These are phyloP conservation scores for Grammomys dolichurus DNA, from an alignment of 2,113 vertebrate genomes.

Conservation along the genomic window DNA sequence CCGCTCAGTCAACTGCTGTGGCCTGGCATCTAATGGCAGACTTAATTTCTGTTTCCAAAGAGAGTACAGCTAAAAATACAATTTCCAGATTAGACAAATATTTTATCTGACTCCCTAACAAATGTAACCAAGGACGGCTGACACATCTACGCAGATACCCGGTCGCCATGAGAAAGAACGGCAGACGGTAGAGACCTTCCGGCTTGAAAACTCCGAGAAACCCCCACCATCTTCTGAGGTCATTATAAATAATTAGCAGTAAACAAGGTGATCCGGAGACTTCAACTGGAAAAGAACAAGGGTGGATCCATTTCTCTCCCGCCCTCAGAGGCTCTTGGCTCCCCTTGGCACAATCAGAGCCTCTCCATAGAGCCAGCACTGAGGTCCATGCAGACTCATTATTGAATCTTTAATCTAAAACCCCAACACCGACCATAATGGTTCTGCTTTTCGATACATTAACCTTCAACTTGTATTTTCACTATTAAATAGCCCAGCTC, in stretches of 20 bases:
- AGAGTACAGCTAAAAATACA: slow-evolving; percentile 85
- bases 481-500: slow-evolving; percentile 84
- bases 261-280: slow-evolving; percentile 44
- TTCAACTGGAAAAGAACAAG: slow-evolving; percentile 51
- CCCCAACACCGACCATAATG: slow-evolving; percentile 73
- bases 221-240: slow-evolving; percentile 72
- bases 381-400: slow-evolving; percentile 59
- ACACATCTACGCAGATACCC: slow-evolving; percentile 73
- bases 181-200: slow-evolving; percentile 69
- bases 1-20: slow-evolving; percentile 89
- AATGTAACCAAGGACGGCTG: slow-evolving; percentile 80
- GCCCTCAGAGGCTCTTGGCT: slow-evolving; percentile 60
- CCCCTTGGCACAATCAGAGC: slow-evolving; percentile 60
- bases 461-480: slow-evolving; percentile 81
- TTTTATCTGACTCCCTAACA: slow-evolving; percentile 85
- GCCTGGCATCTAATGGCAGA: slow-evolving; percentile 88
- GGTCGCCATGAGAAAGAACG: slow-evolving; percentile 73
- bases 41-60: slow-evolving; percentile 89
- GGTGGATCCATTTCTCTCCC: slow-evolving; percentile 62
- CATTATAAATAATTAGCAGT: slow-evolving; percentile 85
- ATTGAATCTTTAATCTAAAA: slow-evolving; percentile 80
- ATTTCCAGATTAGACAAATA: slow-evolving; percentile 89
- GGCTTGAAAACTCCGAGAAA: slow-evolving; percentile 71
- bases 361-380: slow-evolving; percentile 32
- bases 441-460: slow-evolving; percentile 83